These are phyloP conservation scores for Muntiacus reevesi DNA, from an alignment of 2,113 vertebrate genomes.

Conservation along the genomic window DNA sequence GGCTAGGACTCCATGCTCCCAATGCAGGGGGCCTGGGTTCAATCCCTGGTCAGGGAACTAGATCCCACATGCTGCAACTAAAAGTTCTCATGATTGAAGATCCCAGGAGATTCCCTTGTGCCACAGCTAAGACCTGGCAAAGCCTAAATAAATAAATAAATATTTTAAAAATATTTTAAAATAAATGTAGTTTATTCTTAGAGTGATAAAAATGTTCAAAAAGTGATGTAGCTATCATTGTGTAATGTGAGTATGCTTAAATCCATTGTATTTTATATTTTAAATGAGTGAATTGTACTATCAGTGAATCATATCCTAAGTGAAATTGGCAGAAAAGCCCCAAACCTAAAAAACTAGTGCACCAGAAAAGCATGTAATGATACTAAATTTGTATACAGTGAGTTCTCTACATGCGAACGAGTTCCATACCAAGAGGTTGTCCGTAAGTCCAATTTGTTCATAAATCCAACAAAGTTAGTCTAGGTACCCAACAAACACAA, in stretches of 20 bases:
- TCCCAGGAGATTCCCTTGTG: background rate
- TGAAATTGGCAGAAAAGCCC: background rate
- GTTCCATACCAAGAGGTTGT: background rate
- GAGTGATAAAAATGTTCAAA: background rate
- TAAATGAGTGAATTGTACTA: background rate
- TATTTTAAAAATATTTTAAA: background rate
- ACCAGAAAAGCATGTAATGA: background rate
- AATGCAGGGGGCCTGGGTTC: background rate
- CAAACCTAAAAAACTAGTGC: background rate
- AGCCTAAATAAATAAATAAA: background rate
- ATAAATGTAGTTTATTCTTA: background rate
- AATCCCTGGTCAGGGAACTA: background rate
- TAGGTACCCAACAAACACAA: background rate
- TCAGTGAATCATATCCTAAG: background rate
- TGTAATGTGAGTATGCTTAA: background rate
- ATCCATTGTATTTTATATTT: background rate
- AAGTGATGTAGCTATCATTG: background rate
- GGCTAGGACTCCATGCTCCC: background rate
- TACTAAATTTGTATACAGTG: background rate
- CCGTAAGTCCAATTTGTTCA: background rate
- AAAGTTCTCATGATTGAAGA: background rate
- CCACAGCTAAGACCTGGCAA: background rate
- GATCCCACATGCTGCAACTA: background rate
- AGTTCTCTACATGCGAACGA: background rate
- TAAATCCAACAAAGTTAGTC: background rate